Evolutionary conservation across 53 echinoderm and acorn worm genomes (phyloP).

Genomic region (Luidia sarsii): DNA sequence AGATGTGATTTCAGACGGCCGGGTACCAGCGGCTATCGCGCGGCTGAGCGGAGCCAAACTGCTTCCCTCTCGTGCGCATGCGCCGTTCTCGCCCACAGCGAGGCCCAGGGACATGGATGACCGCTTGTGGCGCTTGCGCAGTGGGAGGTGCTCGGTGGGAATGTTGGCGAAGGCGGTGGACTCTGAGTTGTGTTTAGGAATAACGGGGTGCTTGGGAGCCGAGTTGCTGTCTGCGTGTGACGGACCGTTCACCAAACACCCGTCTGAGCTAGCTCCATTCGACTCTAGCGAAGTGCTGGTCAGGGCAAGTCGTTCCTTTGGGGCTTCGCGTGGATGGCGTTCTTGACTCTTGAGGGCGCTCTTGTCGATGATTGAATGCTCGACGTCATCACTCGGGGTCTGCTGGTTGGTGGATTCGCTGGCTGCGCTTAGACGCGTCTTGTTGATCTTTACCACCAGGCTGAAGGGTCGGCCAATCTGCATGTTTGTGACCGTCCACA

Average conservation of each 20-base stretch:
- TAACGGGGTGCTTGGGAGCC: neutral
- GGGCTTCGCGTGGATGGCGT: too few species aligned
- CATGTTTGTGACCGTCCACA: neutral
- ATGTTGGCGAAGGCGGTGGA: conserved; percentile 37
- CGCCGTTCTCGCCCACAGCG: neutral
- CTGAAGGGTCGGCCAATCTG: neutral
- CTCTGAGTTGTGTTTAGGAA: too few species aligned
- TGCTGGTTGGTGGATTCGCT: neutral
- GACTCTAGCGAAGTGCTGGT: neutral
- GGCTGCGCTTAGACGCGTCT: neutral
- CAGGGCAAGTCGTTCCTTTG: too few species aligned
- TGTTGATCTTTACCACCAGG: conserved; percentile 32
- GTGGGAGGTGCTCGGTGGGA: conserved; percentile 62
- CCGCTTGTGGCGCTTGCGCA: conserved; percentile 68
- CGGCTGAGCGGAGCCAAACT: neutral
- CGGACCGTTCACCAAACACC: too few species aligned
- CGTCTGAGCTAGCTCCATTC: too few species aligned
- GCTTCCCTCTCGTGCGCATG: neutral
- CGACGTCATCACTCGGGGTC: neutral
- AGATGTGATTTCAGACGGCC: neutral
- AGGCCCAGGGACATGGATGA: conserved; percentile 1
- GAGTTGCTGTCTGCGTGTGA: neutral
- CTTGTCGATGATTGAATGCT: neutral
- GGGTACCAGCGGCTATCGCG: neutral
- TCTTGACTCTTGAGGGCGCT: neutral